Percentiles rank a stretch among this genome's conserved stretches.
These are phyloP conservation scores for Rhynchophorus ferrugineus DNA, from an alignment of 1,140 invertebrate species.

Conservation along the genomic window DNA sequence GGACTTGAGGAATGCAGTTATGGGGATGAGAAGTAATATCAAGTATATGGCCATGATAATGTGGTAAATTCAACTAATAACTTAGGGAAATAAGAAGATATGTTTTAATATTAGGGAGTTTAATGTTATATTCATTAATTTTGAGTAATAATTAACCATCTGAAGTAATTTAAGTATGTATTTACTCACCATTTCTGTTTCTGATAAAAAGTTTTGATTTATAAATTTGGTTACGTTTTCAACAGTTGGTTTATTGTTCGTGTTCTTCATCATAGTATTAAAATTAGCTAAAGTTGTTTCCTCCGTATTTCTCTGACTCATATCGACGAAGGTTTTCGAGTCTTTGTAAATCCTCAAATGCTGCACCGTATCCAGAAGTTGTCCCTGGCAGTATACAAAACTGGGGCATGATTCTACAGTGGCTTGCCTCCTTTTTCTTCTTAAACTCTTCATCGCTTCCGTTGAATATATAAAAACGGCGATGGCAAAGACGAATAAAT, in stretches of 20 bases:
- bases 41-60: too few species aligned
- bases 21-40: too few species aligned
- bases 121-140: too few species aligned
- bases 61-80: too few species aligned
- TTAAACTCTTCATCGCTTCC: not conserved
- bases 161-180: too few species aligned
- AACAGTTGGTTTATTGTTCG: constrained; percentile 47
- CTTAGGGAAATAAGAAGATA: too few species aligned
- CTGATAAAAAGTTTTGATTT: constrained; percentile 40
- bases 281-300: constrained; percentile 56
- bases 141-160: too few species aligned
- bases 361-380: constrained; percentile 68
- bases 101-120: too few species aligned
- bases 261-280: constrained; percentile 54
- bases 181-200: constrained; percentile 12
- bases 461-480: too few species aligned
- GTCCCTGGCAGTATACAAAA: constrained; percentile 68
- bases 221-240: constrained; percentile 53
- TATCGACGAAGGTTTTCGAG: constrained; percentile 84
- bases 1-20: too few species aligned
- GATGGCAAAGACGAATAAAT: too few species aligned
- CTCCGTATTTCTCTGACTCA: constrained; percentile 59
- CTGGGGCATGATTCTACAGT: constrained; percentile 43
- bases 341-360: constrained; percentile 63
- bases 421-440: not conserved